phyloP scores from a whole-genome alignment of 2,113 vertebrate genomes.

The Microtus richardsoni region DNA sequence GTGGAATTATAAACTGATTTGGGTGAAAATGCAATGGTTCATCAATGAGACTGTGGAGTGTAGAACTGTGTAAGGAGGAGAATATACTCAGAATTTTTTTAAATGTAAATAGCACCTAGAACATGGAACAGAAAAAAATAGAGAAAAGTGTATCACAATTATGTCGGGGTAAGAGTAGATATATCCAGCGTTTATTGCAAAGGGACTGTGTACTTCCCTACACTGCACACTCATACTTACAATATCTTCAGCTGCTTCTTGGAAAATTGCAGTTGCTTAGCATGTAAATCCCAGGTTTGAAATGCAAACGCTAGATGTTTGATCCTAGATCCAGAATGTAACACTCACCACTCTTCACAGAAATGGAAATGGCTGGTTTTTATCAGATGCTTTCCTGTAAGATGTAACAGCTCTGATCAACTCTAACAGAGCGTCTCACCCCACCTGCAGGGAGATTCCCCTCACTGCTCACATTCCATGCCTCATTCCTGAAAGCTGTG shows the following conservation, averaged over 20 bases:
- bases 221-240: background rate
- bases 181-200: background rate
- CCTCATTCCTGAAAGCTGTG: background rate
- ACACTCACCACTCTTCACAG: background rate
- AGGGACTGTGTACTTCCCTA: background rate
- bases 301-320: background rate
- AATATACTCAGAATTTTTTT: background rate
- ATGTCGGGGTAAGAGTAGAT: background rate
- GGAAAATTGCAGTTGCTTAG: background rate
- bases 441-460: background rate
- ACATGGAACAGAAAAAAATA: background rate
- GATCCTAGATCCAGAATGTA: background rate
- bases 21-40: background rate
- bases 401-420: background rate
- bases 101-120: background rate
- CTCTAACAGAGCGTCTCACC: background rate
- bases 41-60: background rate
- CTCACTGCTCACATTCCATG: background rate
- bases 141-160: background rate
- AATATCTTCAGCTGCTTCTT: background rate
- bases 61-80: background rate
- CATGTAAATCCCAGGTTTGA: background rate
- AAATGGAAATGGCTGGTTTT: background rate
- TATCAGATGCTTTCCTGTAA: background rate
- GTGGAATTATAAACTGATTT: background rate